Base-by-base conservation (phyloP, 2,888 invertebrate species). In the Ectobius pallidus region DNA sequence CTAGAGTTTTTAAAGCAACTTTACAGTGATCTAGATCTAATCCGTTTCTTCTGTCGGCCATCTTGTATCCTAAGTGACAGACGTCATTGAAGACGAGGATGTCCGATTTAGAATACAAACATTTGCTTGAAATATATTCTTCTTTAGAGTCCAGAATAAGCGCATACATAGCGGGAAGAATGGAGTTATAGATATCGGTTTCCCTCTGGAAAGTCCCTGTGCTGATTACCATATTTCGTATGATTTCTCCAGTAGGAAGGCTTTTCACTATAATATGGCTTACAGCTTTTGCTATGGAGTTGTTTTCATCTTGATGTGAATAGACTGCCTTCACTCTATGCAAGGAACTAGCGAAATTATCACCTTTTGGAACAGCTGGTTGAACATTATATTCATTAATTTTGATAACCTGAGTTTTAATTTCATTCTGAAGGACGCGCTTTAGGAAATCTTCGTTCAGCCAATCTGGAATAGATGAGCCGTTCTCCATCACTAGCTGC, bases 1-100 rank as follows among this genome's bases (percentile, higher is more conserved):
- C 74, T 34, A 74, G 63, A 2, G 16, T 7, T 30, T 55, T 30
- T 18, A 74, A 34, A 16, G 61, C 74, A 7, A 69, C 62, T 55
- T 14, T 11, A 44, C 69, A 69, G 55, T 74, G 71, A 11, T 32
- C 44, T 14, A 61, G 30, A 55, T 74, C 69, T 16, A 74, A 68
- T 30, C 65, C 67, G 14, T 34, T 14, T 11, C 61, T 55, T 4
- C 74, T 71, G 32, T 63, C 49, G 7, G 20, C 63, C 71, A 71
- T 71, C 27, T 25, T 62, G 71, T 30, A 71, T 22, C 63, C 63
- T n/a, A 30, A 16, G 9, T 25, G 20, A 22, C n/a, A 16, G 9
- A 75, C 70, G 49, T 74, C 74, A 18, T 74, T 70, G 20, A 75
- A 11, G 16, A 75, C 61, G 18, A 74, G 25, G 3, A 55, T 14